Conservation (phyloP, 2,888 invertebrate genomes). For the Linyphia triangularis region DNA sequence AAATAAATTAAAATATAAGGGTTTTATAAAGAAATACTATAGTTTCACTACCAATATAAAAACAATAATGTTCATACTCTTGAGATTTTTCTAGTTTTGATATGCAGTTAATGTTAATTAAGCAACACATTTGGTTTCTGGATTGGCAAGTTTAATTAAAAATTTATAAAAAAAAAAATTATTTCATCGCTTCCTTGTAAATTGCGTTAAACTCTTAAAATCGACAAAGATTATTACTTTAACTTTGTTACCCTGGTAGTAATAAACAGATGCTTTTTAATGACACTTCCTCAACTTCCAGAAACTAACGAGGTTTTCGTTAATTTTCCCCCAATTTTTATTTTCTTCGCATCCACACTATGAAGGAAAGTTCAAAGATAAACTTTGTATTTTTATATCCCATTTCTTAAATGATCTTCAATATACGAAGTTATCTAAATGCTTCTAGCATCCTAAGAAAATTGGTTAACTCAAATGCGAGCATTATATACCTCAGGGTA, state of each 20-base stretch:
- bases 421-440: background rate
- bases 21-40: no score
- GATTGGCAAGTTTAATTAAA: background rate
- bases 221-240: constrained; percentile 38
- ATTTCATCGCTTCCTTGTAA: no score
- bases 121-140: background rate
- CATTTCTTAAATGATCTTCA: constrained; percentile 10
- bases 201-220: background rate
- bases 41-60: no score
- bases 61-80: no score
- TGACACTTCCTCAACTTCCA: constrained; percentile 22
- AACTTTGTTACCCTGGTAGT: constrained; percentile 19
- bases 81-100: no score
- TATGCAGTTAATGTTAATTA: no score
- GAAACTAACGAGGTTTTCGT: constrained; percentile 24
- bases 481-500: no score
- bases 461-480: constrained; percentile 6
- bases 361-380: constrained; percentile 2
- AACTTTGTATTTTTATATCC: constrained; percentile 39
- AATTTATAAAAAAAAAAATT: background rate
- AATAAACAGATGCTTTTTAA: constrained; percentile 42
- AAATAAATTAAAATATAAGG: no score
- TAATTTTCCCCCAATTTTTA: constrained; percentile 28
- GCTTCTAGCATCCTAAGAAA: background rate
- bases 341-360: background rate